Evolutionary conservation across 2,888 invertebrate genomes (phyloP).

Genomic region (Caenorhabditis sp.): DNA sequence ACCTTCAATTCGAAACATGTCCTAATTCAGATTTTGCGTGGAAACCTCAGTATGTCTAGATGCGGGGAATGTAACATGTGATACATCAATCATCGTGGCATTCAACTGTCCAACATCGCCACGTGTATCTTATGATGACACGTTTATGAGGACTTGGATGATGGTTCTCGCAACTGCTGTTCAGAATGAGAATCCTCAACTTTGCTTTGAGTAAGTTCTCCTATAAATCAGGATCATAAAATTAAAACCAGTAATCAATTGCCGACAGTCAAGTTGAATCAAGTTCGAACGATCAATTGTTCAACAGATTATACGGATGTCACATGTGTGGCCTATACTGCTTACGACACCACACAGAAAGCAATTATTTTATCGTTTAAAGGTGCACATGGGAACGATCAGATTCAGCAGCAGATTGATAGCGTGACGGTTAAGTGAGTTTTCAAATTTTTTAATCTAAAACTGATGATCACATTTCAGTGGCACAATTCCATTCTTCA

Average conservation of each 20-base stretch:
- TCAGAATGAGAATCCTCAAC: constrained; percentile 29
- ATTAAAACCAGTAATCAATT: constrained; percentile 18
- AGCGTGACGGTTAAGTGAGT: constrained; percentile 2
- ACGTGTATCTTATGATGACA: constrained; percentile 16
- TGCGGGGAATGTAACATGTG: not conserved
- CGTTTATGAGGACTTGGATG: constrained; percentile 20
- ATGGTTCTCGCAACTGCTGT: constrained; percentile 22
- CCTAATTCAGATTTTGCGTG: not conserved
- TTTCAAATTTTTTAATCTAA: not conserved
- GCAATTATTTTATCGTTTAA: constrained; percentile 23
- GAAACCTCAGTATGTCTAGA: not conserved
- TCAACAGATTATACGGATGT: constrained; percentile 15
- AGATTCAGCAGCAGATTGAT: constrained; percentile 6
- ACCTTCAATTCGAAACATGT: too few species aligned
- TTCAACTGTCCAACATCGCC: not conserved
- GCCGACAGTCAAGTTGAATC: constrained; percentile 22
- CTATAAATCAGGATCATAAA: not conserved
- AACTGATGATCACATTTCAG: constrained; percentile 8
- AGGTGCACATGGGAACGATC: constrained; percentile 29
- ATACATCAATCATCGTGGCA: not conserved
- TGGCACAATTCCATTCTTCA: constrained; percentile 14
- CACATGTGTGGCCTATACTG: constrained; percentile 25
- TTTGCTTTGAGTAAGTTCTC: constrained; percentile 27
- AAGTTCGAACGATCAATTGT: constrained; percentile 17
- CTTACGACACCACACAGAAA: constrained; percentile 16